Percentiles rank a stretch among this genome's conserved stretches.
Conservation (phyloP, 2,797 vertebrate genomes). For the Limnodromus scolopaceus region DNA sequence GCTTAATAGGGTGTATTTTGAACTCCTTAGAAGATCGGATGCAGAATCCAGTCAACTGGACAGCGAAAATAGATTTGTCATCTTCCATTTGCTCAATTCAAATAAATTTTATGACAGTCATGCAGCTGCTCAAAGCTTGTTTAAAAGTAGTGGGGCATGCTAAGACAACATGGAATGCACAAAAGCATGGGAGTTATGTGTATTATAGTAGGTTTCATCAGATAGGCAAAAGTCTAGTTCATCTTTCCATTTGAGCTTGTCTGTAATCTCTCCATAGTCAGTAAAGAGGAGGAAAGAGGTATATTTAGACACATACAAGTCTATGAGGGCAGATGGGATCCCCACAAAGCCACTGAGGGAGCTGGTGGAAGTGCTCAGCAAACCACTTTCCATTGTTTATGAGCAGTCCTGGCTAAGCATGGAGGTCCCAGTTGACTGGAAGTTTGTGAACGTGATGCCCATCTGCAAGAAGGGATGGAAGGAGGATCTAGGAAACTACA, state of each 20-base stretch:
- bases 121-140: background rate
- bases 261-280: background rate
- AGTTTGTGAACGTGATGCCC: rapidly evolving
- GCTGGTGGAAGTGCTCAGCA: background rate
- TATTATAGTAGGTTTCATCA: background rate
- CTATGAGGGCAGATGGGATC: background rate
- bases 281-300: background rate
- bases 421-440: background rate
- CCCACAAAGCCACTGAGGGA: background rate
- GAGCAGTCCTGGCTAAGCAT: background rate
- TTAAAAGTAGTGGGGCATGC: background rate
- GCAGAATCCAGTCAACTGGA: background rate
- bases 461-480: background rate
- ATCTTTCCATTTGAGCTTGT: background rate
- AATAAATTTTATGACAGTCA: background rate
- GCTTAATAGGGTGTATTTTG: background rate
- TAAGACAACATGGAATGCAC: background rate
- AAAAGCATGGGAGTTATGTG: background rate
- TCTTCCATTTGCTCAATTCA: background rate
- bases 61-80: background rate
- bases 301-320: background rate
- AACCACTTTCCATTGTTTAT: background rate
- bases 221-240: background rate
- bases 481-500: background rate
- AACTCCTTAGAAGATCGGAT: background rate